Evolutionary conservation across 2,888 invertebrate species (phyloP), one percentile per base, ranked within the genome.

Genomic region (Machimus atricapillus): DNA sequence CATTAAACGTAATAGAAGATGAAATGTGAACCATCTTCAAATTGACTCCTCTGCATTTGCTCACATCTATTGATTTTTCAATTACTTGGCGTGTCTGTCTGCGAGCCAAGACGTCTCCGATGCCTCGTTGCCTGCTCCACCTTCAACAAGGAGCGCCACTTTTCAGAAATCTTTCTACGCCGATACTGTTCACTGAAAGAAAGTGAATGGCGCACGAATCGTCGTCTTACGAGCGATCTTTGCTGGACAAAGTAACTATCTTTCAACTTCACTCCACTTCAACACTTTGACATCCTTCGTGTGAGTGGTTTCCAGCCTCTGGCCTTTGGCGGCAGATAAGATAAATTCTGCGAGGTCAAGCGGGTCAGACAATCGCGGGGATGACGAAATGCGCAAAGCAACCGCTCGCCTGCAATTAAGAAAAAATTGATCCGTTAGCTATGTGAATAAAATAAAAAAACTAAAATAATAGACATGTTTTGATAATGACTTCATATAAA

Each of bases 21-120:
- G 40, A 83, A 83, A 83, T 31, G 34, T 19, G 58, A 83, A 83
- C 37, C 83, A 66, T 66, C 37, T 12, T 66, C 34, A n/a, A 58
- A 83, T 66, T 83, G 83, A 83, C 58, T 83, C 58, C 66, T 66
- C 40, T 73, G 83, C 56, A 81, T 56, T 81, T 81, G 16, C 56
- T 31, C 66, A 66, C 66, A 66, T 66, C 23, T 73, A 83, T 66
- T 58, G 83, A 83, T 83, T 83, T 83, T 83, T 83, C 66, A 83
- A 83, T 83, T 83, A 83, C 7, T 82, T 40, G 23, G 46, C n/a
- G 27, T 43, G 78, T 23, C 27, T 27, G 52, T 52, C 52, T 52
- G 52, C 52, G 52, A 52, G n/a, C 52, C 19, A 52, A 16, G 16
- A 16, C 52, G 8, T 0, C 52, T 7, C n/a, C n/a, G 52, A 52